Evolutionary conservation across 2,888 invertebrate genomes (phyloP).

Genomic region (Amblyjoppa proteus): DNA sequence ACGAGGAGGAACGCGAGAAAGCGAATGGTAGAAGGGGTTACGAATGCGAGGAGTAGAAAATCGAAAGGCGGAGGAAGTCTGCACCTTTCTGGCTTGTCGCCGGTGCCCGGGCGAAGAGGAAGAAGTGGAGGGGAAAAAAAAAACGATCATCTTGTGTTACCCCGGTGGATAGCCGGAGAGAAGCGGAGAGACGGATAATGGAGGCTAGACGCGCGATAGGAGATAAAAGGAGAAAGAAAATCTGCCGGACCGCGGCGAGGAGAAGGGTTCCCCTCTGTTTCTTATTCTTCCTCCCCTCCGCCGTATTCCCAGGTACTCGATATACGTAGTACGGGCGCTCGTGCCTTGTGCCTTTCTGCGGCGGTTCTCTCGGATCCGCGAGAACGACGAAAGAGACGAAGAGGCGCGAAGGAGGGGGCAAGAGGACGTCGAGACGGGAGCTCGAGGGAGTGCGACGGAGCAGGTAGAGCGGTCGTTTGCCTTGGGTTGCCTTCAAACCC

Average conservation of each 20-base stretch:
- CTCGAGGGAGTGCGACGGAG: conserved; percentile 74
- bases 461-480: conserved; percentile 83
- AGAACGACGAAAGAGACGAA: conserved; percentile 57
- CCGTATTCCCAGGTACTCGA: conserved; percentile 26
- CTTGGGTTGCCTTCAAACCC: conserved; percentile 82
- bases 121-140: conserved; percentile 42
- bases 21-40: not conserved
- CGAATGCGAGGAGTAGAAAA: conserved; percentile 40
- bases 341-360: conserved; percentile 45
- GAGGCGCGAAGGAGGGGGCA: conserved; percentile 41
- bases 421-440: conserved; percentile 57
- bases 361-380: conserved; percentile 49
- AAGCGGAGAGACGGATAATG: conserved; percentile 50
- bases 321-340: conserved; percentile 46
- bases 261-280: not conserved
- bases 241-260: conserved; percentile 17
- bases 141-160: conserved; percentile 27
- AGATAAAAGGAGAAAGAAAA: conserved; percentile 41
- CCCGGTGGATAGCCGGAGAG: conserved; percentile 35
- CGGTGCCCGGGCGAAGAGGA: conserved; percentile 23
- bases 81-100: conserved; percentile 28
- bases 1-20: conserved; percentile 1
- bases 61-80: conserved; percentile 31
- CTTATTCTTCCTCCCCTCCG: not conserved
- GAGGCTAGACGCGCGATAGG: conserved; percentile 50